Evolutionary conservation across 2,797 vertebrate genomes (phyloP).

Genomic region (Buphagus erythrorhynchus): DNA sequence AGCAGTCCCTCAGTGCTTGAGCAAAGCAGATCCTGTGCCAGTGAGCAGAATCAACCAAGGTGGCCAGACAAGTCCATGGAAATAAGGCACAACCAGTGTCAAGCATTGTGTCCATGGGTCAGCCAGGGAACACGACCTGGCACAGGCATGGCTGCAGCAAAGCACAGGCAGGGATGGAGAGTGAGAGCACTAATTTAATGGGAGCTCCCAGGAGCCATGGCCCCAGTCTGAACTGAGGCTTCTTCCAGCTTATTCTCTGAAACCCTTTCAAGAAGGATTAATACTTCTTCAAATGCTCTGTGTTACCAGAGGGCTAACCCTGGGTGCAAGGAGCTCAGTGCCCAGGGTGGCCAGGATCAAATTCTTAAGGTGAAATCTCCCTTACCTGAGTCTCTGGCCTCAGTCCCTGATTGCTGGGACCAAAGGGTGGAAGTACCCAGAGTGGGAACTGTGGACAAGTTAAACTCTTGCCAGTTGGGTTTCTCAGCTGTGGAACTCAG

Average conservation of each 20-base stretch:
- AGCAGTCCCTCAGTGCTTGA: background rate
- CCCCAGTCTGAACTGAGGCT: background rate
- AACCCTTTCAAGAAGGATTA: background rate
- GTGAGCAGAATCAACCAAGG: background rate
- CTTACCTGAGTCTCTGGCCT: background rate
- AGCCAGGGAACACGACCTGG: background rate
- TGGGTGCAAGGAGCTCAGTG: accelerated
- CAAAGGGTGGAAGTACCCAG: background rate
- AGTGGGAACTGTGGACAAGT: background rate
- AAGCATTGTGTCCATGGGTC: background rate
- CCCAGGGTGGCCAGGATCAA: background rate
- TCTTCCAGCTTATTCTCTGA: background rate
- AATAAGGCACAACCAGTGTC: accelerated
- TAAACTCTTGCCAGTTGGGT: background rate
- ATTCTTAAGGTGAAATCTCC: background rate
- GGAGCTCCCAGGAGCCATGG: background rate
- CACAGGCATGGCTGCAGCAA: background rate
- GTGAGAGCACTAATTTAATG: background rate
- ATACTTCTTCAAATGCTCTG: background rate
- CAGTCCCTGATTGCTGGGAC: background rate
- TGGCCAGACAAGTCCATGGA: background rate
- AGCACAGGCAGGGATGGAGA: background rate
- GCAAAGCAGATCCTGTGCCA: background rate
- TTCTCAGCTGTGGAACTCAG: background rate
- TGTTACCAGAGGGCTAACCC: background rate